Base-by-base conservation (phyloP, 2,797 vertebrate genomes). In the Spea hammondii region DNA sequence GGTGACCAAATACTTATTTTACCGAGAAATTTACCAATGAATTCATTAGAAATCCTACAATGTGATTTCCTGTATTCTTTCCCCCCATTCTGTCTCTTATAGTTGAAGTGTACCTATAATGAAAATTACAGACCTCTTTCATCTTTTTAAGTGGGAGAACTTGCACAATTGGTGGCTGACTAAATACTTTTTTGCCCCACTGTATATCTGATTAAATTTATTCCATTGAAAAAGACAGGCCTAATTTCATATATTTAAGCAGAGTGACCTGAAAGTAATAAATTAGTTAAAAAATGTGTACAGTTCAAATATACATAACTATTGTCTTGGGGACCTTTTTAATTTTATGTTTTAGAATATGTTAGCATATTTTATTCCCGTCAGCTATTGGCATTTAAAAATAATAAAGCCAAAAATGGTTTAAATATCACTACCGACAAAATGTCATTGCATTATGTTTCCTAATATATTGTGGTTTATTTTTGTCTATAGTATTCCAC, bases 401-500 rank as follows among this genome's bases (percentile, higher is more conserved):
- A 32, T 10, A 75, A 17, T 51, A 5, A 59, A 44, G 13, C 47
- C 13, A 66, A 76, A 54, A 5, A 70, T 66, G 6, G 57, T 71
- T 79, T 75, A 74, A 75, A 65, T 74, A 55, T 47, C 66, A 70
- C 13, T 45, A 53, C 10, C 75, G 78, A 65, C 72, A 70, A 65
- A 80, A 76, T 80, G 74, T 72, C 73, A 75, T 47, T 76, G 60
- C 44, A 17, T 76, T 80, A 12, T 49, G 60, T 66, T 59, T 67
- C 17, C 51, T 66, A 66, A 50, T 66, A 44, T 13, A 55, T n/a
- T 69, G 70, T 77, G 57, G 64, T 69, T 72, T 77, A 72, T 69
- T 68, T 45, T 77, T 70, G 65, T 74, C 75, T 77, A 55, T 48
- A 70, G 12, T 78, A 46, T 84, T 67, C 53, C 76, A n/a, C 72